Base-by-base conservation (phyloP, 1,140 invertebrate species). In the Frieseomelitta varia region DNA sequence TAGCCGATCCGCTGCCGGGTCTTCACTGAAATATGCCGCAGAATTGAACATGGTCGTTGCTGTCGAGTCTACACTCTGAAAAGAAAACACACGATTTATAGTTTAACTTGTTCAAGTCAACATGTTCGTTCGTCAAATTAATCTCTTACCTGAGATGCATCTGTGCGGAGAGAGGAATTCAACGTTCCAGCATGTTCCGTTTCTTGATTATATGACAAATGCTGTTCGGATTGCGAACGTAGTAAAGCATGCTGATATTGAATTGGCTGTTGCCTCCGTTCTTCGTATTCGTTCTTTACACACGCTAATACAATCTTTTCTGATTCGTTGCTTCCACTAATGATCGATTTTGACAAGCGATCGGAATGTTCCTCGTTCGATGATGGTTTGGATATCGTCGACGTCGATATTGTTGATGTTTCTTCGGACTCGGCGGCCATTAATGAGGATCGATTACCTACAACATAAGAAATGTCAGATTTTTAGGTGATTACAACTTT, bases 11-110 rank as follows among this genome's bases (percentile, higher is more conserved):
- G 94, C 91, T 27, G 91, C 91, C 56, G 94, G 92, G 93, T 95
- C 94, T 76, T 95, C 94, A 77, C 78, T 93, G 86, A 95, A 95
- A 88, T 94, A 95, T 39, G 93, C 91, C 47, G 94, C 93, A 27
- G 94, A 94, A 89, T 95, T 95, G 85, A 94, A 94, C 87, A 94
- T 94, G 68, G 93, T 92, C 83, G 94, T 88, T 67, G 91, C 85
- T 51, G 85, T 77, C n/a, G 85, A 78, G 76, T 85, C 76, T 75
- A 89, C 65, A 53, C 61, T 89, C 88, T 90, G 85, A 17, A 90
- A 90, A 90, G 17, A 79, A 83, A 89, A 89, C 24, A 86, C 63
- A 78, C 39, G 12, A 65, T 80, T n/a, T 80, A 56, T 30, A 30
- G 8, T 65, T 68, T 0, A 2, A 68, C 34, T 21, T 58, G 24